Conservation (phyloP, 2,797 vertebrate species). For the Buceros bicornis region DNA sequence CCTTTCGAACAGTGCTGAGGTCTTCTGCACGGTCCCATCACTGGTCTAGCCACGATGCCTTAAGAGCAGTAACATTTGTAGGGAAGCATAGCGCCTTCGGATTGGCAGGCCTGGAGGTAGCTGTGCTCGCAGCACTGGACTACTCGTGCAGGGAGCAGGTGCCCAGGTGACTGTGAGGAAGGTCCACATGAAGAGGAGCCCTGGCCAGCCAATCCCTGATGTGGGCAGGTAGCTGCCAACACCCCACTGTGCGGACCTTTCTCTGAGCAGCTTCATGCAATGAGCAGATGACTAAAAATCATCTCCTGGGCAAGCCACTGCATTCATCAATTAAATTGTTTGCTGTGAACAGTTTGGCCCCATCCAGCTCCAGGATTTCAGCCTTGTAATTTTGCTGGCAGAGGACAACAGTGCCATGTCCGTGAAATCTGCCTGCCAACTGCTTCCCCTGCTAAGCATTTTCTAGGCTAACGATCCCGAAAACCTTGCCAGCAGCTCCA, state of each 20-base stretch:
- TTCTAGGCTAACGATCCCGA: conserved; percentile 62
- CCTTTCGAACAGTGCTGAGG: not conserved
- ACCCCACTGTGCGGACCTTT: not conserved
- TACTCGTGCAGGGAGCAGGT: not conserved
- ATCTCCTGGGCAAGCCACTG: conserved; percentile 53
- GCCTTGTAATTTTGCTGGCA: conserved; percentile 75
- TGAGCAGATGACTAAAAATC: conserved; percentile 34
- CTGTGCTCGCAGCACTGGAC: not conserved
- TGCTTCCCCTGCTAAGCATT: conserved; percentile 71
- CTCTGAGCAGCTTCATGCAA: not conserved
- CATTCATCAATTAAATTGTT: conserved; percentile 75
- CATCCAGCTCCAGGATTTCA: conserved; percentile 64
- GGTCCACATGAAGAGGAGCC: not conserved
- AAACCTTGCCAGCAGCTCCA: conserved; percentile 65
- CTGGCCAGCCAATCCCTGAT: not conserved
- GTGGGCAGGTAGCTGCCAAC: accelerated
- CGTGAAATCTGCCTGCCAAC: conserved; percentile 69
- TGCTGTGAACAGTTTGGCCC: conserved; percentile 61
- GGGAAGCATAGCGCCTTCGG: not conserved
- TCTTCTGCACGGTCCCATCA: not conserved
- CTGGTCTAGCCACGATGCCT: not conserved
- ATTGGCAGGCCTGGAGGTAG: not conserved
- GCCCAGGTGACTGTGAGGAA: not conserved
- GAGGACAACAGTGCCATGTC: conserved; percentile 6
- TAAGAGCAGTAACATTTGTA: not conserved